Percentiles rank a stretch among this genome's conserved stretches.
These are phyloP conservation scores for Ecliptopera silaceata DNA, from an alignment of 2,888 invertebrate species.

Conservation along the genomic window DNA sequence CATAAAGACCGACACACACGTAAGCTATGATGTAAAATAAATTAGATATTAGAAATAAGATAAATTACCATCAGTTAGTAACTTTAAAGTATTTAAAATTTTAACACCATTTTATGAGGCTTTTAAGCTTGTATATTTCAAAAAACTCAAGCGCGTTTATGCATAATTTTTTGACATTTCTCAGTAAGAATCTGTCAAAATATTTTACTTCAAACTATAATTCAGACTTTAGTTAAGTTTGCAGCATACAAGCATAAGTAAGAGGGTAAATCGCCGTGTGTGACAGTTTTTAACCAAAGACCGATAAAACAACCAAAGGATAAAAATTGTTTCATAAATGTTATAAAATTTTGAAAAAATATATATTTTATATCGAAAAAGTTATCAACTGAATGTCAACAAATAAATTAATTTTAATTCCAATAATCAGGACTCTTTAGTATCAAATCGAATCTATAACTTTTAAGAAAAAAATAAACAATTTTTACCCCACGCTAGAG, in stretches of 20 bases:
- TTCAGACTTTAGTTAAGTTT: too few relatives aligned
- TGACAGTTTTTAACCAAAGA: neutral
- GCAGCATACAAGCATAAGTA: too few relatives aligned
- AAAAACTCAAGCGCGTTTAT: too few relatives aligned
- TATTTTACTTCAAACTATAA: too few relatives aligned
- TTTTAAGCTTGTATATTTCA: too few relatives aligned
- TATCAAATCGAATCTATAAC: neutral
- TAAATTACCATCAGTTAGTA: neutral
- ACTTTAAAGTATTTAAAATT: too few relatives aligned
- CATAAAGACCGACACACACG: neutral
- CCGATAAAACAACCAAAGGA: neutral
- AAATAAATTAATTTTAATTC: too few relatives aligned
- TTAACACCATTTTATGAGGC: neutral
- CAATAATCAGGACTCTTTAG: too few relatives aligned
- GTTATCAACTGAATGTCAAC: neutral
- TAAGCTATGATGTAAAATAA: neutral
- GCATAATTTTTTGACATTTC: too few relatives aligned
- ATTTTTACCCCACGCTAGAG: neutral
- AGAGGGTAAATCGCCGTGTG: neutral
- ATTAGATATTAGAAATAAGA: neutral
- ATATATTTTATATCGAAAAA: neutral
- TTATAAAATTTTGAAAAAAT: neutral
- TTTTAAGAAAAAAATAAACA: neutral
- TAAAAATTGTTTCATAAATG: neutral
- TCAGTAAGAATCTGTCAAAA: too few relatives aligned